Evolutionary conservation across 2,113 vertebrate species (phyloP).

Genomic region (Camelus bactrianus): DNA sequence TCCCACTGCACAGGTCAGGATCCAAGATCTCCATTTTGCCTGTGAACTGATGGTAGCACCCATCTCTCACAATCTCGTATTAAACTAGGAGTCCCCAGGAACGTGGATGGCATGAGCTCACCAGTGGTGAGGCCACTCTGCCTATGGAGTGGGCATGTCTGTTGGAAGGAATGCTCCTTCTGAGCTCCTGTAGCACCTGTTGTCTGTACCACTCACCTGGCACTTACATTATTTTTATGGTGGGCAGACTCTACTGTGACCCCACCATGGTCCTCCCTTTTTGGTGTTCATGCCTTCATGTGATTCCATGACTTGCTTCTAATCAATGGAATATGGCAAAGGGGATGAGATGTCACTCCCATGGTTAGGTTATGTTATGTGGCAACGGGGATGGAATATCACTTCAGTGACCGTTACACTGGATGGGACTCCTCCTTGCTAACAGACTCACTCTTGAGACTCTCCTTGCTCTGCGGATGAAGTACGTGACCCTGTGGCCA

Average conservation of each 20-base stretch:
- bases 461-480: too few relatives aligned
- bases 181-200: background rate
- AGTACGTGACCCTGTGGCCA: fast-evolving
- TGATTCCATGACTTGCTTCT: background rate
- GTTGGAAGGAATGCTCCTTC: background rate
- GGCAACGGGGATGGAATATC: background rate
- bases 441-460: background rate
- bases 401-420: background rate
- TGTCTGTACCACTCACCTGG: background rate
- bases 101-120: fast-evolving
- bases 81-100: background rate
- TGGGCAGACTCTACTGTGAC: background rate
- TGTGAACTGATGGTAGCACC: background rate
- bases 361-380: background rate
- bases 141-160: background rate
- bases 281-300: too few relatives aligned
- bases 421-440: background rate
- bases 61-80: background rate
- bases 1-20: too few relatives aligned
- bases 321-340: background rate
- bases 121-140: background rate
- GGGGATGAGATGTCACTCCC: background rate
- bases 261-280: background rate
- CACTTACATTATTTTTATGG: background rate
- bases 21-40: background rate